A percentile compares a stretch with the other conserved stretches of the same genome.
Evolutionary conservation across 64 coral and sea anemone species (phyloP).

Genomic region (Stichodactyla helianthus): DNA sequence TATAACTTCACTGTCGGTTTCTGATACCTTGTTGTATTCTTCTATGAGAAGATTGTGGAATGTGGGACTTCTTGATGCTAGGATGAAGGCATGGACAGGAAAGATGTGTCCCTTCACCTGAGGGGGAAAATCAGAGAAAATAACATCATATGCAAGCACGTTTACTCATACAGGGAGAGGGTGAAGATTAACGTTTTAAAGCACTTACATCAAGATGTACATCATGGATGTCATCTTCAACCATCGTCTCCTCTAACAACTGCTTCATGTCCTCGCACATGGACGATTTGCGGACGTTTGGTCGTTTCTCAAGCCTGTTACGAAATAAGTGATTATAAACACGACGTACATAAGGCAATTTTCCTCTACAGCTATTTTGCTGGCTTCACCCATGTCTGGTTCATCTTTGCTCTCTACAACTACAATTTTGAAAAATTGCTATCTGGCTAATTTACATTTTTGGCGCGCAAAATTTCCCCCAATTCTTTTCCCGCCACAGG

Average conservation of each 20-base stretch:
- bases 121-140: not conserved
- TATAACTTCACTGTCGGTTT: not conserved
- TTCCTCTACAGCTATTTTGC: too few species aligned
- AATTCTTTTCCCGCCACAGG: too few species aligned
- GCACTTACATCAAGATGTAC: slow-evolving; percentile 59
- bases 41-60: slow-evolving; percentile 42
- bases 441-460: too few species aligned
- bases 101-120: slow-evolving; percentile 52
- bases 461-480: too few species aligned
- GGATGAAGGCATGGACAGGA: slow-evolving; percentile 65
- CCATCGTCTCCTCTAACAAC: slow-evolving; percentile 58
- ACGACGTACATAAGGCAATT: too few species aligned
- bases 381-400: too few species aligned
- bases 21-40: not conserved
- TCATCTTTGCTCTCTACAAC: too few species aligned
- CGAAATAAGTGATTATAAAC: not conserved
- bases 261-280: slow-evolving; percentile 49
- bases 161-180: not conserved
- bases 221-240: slow-evolving; percentile 76
- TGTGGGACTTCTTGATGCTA: slow-evolving; percentile 67
- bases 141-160: not conserved
- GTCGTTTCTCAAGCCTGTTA: slow-evolving; percentile 45
- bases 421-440: too few species aligned
- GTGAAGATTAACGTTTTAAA: not conserved
- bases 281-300: slow-evolving; percentile 35